phyloP scores from a whole-genome alignment of 2,113 vertebrate species.

The Pagrus major region DNA sequence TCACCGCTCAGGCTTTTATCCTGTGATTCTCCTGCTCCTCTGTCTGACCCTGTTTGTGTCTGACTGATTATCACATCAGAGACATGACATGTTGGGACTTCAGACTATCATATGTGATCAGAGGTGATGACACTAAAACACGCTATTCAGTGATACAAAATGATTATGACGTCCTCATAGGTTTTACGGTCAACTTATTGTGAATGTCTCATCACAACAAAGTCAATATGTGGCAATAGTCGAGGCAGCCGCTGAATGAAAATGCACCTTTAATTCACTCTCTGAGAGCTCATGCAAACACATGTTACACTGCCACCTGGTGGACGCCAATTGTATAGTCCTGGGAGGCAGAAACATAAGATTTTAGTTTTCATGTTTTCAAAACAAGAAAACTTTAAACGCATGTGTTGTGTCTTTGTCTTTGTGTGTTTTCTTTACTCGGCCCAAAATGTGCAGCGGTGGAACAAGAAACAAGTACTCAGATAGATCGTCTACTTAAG shows the following conservation, averaged over 20 bases:
- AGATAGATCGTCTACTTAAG: neutral
- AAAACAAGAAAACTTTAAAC: neutral
- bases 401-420: neutral
- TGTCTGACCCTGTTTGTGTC: slow-evolving; percentile 32
- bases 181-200: neutral
- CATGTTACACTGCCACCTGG: slow-evolving; percentile 74
- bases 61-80: slow-evolving; percentile 34
- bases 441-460: neutral
- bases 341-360: neutral
- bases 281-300: slow-evolving; percentile 15
- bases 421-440: neutral
- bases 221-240: neutral
- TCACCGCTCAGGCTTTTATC: slow-evolving; percentile 57
- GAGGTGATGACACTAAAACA: slow-evolving; percentile 7
- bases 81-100: slow-evolving; percentile 45
- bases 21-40: slow-evolving; percentile 26
- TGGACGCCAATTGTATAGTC: slow-evolving; percentile 49
- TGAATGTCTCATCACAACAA: slow-evolving; percentile 18
- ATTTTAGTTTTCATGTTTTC: neutral
- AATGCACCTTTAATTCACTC: neutral
- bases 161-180: slow-evolving; percentile 15
- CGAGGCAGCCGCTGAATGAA: neutral
- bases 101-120: neutral
- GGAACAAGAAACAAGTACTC: neutral
- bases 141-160: slow-evolving; percentile 18